These are phyloP conservation scores for Trichosurus vulpecula DNA, from an alignment of 2,797 vertebrate species.

Conservation along the genomic window DNA sequence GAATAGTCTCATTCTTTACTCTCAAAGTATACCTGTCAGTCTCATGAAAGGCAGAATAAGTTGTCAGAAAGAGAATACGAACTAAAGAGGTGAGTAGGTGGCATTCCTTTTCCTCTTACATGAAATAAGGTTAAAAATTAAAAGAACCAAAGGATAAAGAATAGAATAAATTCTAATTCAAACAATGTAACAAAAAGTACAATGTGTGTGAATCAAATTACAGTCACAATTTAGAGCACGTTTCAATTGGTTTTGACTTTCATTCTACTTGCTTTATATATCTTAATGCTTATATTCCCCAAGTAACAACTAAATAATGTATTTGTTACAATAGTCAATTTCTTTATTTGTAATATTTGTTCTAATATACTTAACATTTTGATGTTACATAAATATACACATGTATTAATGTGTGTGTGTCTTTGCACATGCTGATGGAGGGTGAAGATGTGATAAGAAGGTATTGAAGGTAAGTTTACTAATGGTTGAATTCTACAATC, in stretches of 20 bases:
- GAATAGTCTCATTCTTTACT: slow-evolving; percentile 25
- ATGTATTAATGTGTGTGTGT: background rate
- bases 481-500: slow-evolving; percentile 36
- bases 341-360: background rate
- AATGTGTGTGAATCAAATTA: slow-evolving; percentile 36
- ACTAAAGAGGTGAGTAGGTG: background rate
- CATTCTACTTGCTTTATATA: background rate
- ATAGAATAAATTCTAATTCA: slow-evolving; percentile 29
- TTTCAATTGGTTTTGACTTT: slow-evolving; percentile 57
- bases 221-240: background rate
- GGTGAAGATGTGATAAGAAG: background rate
- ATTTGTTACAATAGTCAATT: background rate
- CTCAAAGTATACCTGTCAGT: background rate
- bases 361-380: background rate
- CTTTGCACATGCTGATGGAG: background rate
- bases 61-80: slow-evolving; percentile 19
- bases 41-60: slow-evolving; percentile 5
- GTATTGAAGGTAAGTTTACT: slow-evolving; percentile 1
- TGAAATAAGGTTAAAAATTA: slow-evolving; percentile 7
- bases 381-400: background rate
- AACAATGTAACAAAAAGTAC: slow-evolving; percentile 21
- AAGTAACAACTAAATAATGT: background rate
- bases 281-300: background rate
- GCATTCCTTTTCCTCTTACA: background rate
- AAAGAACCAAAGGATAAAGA: background rate